These are phyloP conservation scores for Pangasius mekongensis DNA, from an alignment of 2,797 vertebrate genomes.

Conservation along the genomic window DNA sequence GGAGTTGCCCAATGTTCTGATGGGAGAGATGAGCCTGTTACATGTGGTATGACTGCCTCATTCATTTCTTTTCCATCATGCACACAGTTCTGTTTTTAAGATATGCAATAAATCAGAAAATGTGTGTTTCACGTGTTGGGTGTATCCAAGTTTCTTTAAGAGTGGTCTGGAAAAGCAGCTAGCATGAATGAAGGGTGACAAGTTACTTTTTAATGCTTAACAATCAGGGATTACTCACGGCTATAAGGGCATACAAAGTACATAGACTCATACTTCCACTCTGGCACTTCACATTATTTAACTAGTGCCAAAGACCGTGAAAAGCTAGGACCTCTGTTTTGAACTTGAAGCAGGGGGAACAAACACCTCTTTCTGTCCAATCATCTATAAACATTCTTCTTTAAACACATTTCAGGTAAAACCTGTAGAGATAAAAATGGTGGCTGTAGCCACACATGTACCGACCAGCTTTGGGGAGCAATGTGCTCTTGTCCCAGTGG, in stretches of 20 bases:
- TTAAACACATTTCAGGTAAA: slow-evolving; percentile 67
- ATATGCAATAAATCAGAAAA: background rate
- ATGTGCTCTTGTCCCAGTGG: slow-evolving; percentile 80
- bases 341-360: background rate
- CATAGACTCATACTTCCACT: background rate
- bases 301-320: background rate
- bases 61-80: background rate
- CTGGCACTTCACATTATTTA: background rate
- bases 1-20: slow-evolving; percentile 79
- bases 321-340: background rate
- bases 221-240: background rate
- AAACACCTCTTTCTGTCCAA: background rate
- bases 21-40: slow-evolving; percentile 81
- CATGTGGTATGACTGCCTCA: slow-evolving; percentile 71
- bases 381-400: background rate
- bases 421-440: slow-evolving; percentile 80
- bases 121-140: background rate
- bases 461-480: slow-evolving; percentile 78
- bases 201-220: background rate
- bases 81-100: background rate
- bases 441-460: slow-evolving; percentile 79
- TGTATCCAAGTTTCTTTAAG: background rate
- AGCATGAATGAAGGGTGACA: background rate
- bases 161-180: background rate
- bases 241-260: no score